A percentile compares a stretch with the other conserved stretches of the same genome.
Evolutionary conservation across 2,797 vertebrate species (phyloP).

Genomic region (Labroides dimidiatus): DNA sequence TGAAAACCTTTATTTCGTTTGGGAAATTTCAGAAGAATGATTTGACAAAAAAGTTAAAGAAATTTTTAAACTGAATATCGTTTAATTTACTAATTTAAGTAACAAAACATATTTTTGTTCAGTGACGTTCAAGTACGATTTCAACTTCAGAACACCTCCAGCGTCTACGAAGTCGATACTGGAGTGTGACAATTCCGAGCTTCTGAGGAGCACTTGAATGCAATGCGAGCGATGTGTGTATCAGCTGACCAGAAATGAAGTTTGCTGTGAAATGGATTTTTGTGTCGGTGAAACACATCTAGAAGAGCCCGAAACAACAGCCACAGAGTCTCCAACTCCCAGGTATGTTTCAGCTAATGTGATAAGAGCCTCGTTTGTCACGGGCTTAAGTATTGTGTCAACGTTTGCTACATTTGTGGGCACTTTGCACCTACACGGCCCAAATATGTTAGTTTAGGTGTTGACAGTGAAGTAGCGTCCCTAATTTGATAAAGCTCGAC

Average conservation of each 20-base stretch:
- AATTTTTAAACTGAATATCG: too few relatives aligned
- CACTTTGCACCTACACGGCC: neutral
- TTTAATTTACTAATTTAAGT: too few relatives aligned
- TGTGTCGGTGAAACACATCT: neutral
- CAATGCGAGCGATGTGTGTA: neutral
- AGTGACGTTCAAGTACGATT: too few relatives aligned
- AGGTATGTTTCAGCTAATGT: constrained; percentile 32
- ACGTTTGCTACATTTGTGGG: neutral
- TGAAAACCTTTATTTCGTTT: too few relatives aligned
- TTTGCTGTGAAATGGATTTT: constrained; percentile 28
- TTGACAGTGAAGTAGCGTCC: neutral
- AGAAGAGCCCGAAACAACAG: neutral
- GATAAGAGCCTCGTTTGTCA: too few relatives aligned
- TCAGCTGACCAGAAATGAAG: constrained; percentile 56
- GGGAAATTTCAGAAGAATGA: too few relatives aligned
- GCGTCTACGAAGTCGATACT: too few relatives aligned
- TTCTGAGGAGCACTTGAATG: neutral
- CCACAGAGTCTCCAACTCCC: neutral
- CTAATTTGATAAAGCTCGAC: neutral
- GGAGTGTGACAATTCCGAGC: neutral
- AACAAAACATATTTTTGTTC: too few relatives aligned
- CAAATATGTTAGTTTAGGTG: neutral
- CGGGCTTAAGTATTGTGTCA: neutral
- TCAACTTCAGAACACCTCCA: too few relatives aligned
- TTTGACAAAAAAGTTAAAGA: too few relatives aligned